Base-by-base conservation (phyloP, 2,888 invertebrate species). In the Tipula confusa region DNA sequence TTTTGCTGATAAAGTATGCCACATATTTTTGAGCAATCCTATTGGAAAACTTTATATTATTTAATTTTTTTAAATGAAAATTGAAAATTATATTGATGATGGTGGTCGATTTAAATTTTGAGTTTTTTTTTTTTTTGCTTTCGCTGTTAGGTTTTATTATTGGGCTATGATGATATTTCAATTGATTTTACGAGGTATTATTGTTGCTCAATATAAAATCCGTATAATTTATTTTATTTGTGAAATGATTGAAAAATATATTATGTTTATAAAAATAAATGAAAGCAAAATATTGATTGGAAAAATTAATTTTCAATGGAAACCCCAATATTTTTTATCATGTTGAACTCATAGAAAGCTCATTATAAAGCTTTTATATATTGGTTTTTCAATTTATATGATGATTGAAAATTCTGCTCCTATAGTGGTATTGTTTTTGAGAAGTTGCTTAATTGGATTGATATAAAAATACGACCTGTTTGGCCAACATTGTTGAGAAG, bases 31-130 rank as follows among this genome's bases (percentile, higher is more conserved):
- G n/a, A n/a, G n/a, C n/a, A n/a, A n/a, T n/a, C n/a, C n/a, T n/a
- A n/a, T n/a, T n/a, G n/a, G n/a, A n/a, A n/a, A n/a, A n/a, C n/a
- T 38, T 38, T 64, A 24, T 64, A 24, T 24, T 64, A 7, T 64
- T 24, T 38, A n/a, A n/a, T n/a, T n/a, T n/a, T 43, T 64, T 2
- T 24, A 43, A 43, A 18, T 64, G 64, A 64, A 64, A 64, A 64
- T 64, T 64, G 64, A 64, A 64, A 64, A 64, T 64, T 24, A 64
- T 24, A 64, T 64, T 64, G 64, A 64, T 64, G 64, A 24, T 64
- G 24, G 64, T 64, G 24, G 64, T 24, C 64, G 64, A 24, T 64
- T 43, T 24, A 24, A n/a, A 36, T 43, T n/a, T n/a, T n/a, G n/a
- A n/a, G n/a, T n/a, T n/a, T n/a, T n/a, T n/a, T n/a, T n/a, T n/a